phyloP scores from a whole-genome alignment of 1,140 invertebrate genomes.

The Gryllus bimaculatus region DNA sequence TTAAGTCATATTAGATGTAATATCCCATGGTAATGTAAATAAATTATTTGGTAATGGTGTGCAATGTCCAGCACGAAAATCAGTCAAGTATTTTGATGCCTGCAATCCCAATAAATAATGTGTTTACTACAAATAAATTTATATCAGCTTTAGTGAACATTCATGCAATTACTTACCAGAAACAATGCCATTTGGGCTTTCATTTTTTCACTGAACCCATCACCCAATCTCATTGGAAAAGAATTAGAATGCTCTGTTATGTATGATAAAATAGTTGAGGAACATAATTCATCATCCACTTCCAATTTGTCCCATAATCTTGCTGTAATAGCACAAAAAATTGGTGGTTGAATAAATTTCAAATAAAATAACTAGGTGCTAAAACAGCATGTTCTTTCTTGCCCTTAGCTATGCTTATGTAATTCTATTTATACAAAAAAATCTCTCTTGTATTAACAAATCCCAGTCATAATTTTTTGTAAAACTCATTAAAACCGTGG shows the following conservation, averaged over 20 bases:
- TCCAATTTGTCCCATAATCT: slow-evolving; percentile 28
- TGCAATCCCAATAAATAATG: slow-evolving; percentile 33
- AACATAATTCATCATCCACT: slow-evolving; percentile 42
- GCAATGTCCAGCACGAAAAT: slow-evolving; percentile 81
- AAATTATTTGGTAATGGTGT: slow-evolving; percentile 58
- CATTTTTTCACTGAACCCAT: slow-evolving; percentile 37
- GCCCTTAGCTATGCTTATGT: too few relatives aligned
- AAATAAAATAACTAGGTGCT: too few relatives aligned
- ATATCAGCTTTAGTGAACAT: not conserved
- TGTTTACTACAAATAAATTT: not conserved
- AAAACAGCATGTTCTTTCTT: too few relatives aligned
- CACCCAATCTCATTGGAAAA: slow-evolving; percentile 54
- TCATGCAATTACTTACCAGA: slow-evolving; percentile 39
- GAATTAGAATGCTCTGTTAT: slow-evolving; percentile 42
- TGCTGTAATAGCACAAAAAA: slow-evolving; percentile 25
- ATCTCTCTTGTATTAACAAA: too few relatives aligned
- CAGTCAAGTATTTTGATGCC: slow-evolving; percentile 71
- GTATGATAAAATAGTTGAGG: slow-evolving; percentile 44
- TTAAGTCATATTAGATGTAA: slow-evolving; percentile 6
- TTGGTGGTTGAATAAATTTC: too few relatives aligned
- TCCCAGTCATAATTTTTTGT: too few relatives aligned
- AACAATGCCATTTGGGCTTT: slow-evolving; percentile 49
- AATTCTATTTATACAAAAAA: too few relatives aligned
- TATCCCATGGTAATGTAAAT: slow-evolving; percentile 48
- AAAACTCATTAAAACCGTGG: too few relatives aligned